Evolutionary conservation across 1,140 invertebrate species (phyloP).

Genomic region (Vanessa atalanta): DNA sequence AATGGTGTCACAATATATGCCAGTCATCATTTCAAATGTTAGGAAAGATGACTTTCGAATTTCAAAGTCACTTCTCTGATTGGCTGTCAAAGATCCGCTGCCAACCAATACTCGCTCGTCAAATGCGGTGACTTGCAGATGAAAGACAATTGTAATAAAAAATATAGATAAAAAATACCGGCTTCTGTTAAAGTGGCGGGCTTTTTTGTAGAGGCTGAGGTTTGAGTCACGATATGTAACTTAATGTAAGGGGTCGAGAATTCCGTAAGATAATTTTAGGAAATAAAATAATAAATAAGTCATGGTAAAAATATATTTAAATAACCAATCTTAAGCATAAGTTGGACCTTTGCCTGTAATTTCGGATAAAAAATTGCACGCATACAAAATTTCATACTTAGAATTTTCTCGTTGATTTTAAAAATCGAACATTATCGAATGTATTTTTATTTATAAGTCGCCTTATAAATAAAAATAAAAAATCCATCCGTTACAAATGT

Average conservation of each 20-base stretch:
- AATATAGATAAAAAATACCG: slow-evolving; percentile 55
- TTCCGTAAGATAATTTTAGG: background rate
- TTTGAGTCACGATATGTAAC: slow-evolving; percentile 1
- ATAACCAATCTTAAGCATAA: no score
- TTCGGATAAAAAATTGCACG: no score
- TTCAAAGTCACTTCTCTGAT: slow-evolving; percentile 58
- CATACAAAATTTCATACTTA: no score
- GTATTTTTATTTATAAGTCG: no score
- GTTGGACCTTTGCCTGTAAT: no score
- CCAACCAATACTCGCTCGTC: slow-evolving; percentile 69
- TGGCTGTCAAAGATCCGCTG: slow-evolving; percentile 66
- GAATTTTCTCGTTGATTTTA: no score
- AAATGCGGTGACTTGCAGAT: slow-evolving; percentile 68
- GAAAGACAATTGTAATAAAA: slow-evolving; percentile 55
- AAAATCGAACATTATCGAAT: no score
- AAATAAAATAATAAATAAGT: background rate
- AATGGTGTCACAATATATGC: slow-evolving; percentile 39
- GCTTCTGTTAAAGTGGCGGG: slow-evolving; percentile 71
- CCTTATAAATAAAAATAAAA: no score
- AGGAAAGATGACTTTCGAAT: slow-evolving; percentile 70
- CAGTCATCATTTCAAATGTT: slow-evolving; percentile 63
- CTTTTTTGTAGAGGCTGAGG: slow-evolving; percentile 38
- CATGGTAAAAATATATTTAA: no score
- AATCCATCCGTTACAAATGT: no score
- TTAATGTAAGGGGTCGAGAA: background rate